These are phyloP conservation scores for Trichopoda pennipes DNA, from an alignment of 2,888 invertebrate species.

Conservation along the genomic window DNA sequence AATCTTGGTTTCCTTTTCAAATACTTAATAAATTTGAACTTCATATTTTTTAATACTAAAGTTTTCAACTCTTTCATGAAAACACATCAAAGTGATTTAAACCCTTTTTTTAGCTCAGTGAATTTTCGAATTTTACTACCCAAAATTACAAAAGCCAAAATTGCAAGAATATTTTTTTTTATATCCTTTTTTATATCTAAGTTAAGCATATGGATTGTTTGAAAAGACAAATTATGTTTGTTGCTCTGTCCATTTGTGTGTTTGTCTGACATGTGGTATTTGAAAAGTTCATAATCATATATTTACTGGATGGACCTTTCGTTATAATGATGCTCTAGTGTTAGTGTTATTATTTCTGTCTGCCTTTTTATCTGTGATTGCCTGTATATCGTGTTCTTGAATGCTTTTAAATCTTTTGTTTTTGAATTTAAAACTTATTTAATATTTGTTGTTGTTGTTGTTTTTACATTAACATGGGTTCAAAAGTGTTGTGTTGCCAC, in stretches of 20 bases:
- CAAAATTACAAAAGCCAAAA: neutral
- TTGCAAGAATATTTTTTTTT: neutral
- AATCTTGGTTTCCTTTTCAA: no score
- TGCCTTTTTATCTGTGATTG: conserved; percentile 4
- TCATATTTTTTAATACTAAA: neutral
- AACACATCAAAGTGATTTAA: neutral
- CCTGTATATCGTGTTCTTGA: neutral
- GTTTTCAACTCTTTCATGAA: neutral
- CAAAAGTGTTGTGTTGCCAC: conserved; percentile 75
- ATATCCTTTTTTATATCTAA: neutral
- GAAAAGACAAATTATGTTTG: neutral
- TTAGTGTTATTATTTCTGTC: neutral
- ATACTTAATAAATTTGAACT: no score
- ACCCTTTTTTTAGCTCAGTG: neutral
- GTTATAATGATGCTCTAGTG: conserved; percentile 35
- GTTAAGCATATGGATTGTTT: neutral
- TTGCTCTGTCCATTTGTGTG: neutral
- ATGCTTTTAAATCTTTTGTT: conserved; percentile 3
- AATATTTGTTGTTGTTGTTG: conserved; percentile 66
- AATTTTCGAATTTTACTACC: neutral
- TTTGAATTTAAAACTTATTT: conserved; percentile 54
- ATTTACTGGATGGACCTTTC: conserved; percentile 49
- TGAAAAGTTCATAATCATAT: conserved; percentile 1
- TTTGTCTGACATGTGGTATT: conserved; percentile 14
- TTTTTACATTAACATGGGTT: conserved; percentile 67